Evolutionary conservation across 2,888 invertebrate species (phyloP), one percentile per base, ranked within the genome.

Genomic region (Pseudococcus jackbeardsleyi): DNA sequence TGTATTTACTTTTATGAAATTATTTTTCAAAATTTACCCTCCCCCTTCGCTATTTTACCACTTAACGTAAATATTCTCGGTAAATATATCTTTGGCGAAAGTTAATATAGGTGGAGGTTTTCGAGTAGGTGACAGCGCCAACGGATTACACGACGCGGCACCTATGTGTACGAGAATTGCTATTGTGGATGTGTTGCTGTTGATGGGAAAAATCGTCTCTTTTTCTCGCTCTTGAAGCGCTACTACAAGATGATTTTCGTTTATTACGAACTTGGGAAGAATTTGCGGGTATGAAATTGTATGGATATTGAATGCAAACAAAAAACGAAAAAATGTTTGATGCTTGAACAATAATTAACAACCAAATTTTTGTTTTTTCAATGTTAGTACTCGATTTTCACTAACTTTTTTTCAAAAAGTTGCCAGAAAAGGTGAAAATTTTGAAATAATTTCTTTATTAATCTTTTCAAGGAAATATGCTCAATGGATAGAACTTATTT

Each of bases 1-100:
- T 46, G 79, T 82, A 82, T 82, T 82, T 82, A 82, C 79, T 46
- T 82, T 82, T 82, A 82, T 82, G 79, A 82, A 82, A 82, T 82
- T 82, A 82, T 82, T 82, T 82, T 46, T 82, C 79, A 39, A 82
- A 82, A 82, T 82, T 82, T 82, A 82, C 42, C 42, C 42, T 8
- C 42, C 46, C 33, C 46, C 19, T 46, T 19, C n/a, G 11, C 46
- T 2, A n/a, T 46, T 82, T 46, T n/a, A 3, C 79, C 42, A 82
- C 42, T 82, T 22, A 42, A 79, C 42, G 79, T 42, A 39, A 39
- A 42, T 79, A 82, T 82, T 46, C 33, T 82, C 79, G 19, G 79
- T 82, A 82, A 82, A 82, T 82, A 82, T 42, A 82, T 46, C 79
- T 72, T 72, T 17, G 72, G 72, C 72, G 26, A 72, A 72, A 72